Evolutionary conservation across 2,113 vertebrate genomes (phyloP).

Genomic region (Apistogramma diplotaenia): DNA sequence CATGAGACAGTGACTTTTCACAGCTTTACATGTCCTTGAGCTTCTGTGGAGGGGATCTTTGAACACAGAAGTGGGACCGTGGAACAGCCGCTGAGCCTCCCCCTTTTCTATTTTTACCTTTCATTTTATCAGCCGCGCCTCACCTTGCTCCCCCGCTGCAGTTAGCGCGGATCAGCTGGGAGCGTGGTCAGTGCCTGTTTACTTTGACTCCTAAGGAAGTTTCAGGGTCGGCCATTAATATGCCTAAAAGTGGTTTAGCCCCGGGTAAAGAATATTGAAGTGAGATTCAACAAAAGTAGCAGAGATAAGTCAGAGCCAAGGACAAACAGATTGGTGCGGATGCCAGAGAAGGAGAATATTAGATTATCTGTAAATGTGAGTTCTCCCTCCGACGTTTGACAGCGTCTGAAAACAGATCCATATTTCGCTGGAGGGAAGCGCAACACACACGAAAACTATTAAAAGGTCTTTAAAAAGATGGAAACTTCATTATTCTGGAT

Average conservation of each 20-base stretch:
- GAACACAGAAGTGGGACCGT: not conserved
- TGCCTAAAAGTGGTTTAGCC: conserved; percentile 61
- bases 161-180: not conserved
- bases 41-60: not conserved
- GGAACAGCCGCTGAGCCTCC: not conserved
- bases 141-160: not conserved
- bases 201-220: conserved; percentile 47
- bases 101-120: not conserved
- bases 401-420: conserved; percentile 52
- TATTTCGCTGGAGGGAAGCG: conserved; percentile 52
- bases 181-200: conserved; percentile 40
- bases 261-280: conserved; percentile 61
- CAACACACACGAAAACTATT: conserved; percentile 15
- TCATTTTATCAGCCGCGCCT: not conserved
- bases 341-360: conserved; percentile 48
- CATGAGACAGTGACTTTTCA: not conserved
- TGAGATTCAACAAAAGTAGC: conserved; percentile 47
- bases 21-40: not conserved
- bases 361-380: conserved; percentile 63
- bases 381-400: conserved; percentile 50
- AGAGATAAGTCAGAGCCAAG: conserved; percentile 64
- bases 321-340: conserved; percentile 62
- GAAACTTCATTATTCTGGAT: conserved; percentile 52
- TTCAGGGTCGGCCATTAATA: conserved; percentile 66
- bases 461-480: conserved; percentile 41